phyloP scores from a whole-genome alignment of 2,113 vertebrate species.

The Syngnathoides biaculeatus region DNA sequence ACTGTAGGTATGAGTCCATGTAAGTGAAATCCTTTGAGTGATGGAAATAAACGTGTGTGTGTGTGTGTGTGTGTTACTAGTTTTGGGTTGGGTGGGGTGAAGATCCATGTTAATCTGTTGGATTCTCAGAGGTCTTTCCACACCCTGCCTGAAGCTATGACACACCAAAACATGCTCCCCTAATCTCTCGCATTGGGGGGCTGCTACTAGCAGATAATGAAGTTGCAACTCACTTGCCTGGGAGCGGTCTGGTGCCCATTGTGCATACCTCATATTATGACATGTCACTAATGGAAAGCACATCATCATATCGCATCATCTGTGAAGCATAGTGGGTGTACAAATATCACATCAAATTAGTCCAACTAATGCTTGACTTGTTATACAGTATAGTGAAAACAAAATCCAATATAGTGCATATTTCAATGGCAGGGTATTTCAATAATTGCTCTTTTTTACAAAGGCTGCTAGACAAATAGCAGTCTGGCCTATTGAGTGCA shows the following conservation, averaged over 20 bases:
- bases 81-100: slow-evolving; percentile 62
- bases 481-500: not conserved
- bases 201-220: slow-evolving; percentile 59
- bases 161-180: slow-evolving; percentile 52
- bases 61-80: slow-evolving; percentile 3
- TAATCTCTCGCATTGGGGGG: slow-evolving; percentile 59
- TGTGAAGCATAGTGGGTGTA: not conserved
- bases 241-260: not conserved
- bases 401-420: not conserved
- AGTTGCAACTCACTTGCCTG: slow-evolving; percentile 30
- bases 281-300: slow-evolving; percentile 25
- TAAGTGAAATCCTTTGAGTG: not conserved
- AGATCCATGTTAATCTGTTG: slow-evolving; percentile 66
- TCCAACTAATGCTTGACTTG: not conserved
- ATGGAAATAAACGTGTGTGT: not conserved
- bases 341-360: not conserved
- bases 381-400: not conserved
- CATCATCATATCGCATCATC: not conserved
- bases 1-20: not conserved
- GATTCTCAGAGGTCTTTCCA: slow-evolving; percentile 70
- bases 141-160: slow-evolving; percentile 61
- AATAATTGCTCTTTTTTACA: not conserved
- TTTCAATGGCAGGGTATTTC: not conserved
- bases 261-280: slow-evolving; percentile 16
- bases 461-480: not conserved